These are phyloP conservation scores for Pardosa pseudoannulata DNA, from an alignment of 2,888 invertebrate genomes.

Conservation along the genomic window DNA sequence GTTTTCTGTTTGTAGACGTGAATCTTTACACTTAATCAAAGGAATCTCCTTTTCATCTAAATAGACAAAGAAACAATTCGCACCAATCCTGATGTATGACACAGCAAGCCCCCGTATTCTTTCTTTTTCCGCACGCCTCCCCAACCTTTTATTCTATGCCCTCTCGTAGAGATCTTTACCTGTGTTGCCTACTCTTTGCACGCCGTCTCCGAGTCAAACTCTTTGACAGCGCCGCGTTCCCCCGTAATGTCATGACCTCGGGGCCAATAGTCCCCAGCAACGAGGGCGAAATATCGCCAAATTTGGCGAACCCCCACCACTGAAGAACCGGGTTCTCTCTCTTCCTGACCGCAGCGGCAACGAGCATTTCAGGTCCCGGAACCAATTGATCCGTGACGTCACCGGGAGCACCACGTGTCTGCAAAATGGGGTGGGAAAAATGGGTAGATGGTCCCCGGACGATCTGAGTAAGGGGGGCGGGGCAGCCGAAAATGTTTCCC, in stretches of 20 bases:
- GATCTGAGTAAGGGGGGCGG: no score
- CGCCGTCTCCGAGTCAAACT: neutral
- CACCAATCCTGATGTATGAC: no score
- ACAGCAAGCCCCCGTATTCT: no score
- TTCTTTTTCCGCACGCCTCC: no score
- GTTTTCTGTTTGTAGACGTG: no score
- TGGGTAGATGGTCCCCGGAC: neutral
- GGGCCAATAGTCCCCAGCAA: conserved; percentile 20
- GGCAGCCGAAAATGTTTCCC: neutral
- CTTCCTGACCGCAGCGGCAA: neutral
- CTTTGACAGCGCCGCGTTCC: neutral
- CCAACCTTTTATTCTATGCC: no score
- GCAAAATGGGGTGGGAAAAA: conserved; percentile 10
- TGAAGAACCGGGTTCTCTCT: conserved; percentile 27
- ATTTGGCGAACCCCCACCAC: conserved; percentile 6
- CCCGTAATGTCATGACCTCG: conserved; percentile 43
- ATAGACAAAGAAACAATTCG: no score
- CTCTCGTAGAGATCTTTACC: no score
- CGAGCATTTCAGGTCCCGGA: conserved; percentile 6
- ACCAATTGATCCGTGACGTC: conserved; percentile 69
- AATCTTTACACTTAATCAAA: no score
- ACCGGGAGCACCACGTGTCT: conserved; percentile 53
- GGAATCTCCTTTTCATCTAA: no score
- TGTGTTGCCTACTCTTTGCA: neutral
- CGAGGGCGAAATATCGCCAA: neutral